Evolutionary conservation across 1,140 invertebrate species (phyloP).

Genomic region (Trinorchestia longiramus): DNA sequence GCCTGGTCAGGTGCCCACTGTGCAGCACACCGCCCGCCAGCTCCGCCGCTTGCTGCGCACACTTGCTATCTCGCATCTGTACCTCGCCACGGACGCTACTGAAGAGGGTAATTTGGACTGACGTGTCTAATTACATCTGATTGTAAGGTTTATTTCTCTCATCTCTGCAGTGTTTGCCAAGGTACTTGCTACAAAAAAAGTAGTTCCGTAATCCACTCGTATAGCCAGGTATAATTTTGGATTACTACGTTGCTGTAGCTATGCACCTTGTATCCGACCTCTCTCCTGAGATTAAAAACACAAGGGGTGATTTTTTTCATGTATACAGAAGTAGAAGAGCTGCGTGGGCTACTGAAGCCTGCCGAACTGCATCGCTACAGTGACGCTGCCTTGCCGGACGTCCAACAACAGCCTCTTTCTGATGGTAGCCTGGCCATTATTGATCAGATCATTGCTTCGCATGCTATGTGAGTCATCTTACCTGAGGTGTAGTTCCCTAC

Average conservation of each 20-base stretch:
- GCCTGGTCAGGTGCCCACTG: conserved; percentile 78
- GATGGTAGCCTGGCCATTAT: conserved; percentile 90
- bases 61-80: conserved; percentile 77
- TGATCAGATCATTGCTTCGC: conserved; percentile 95
- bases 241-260: not conserved
- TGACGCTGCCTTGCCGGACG: conserved; percentile 56
- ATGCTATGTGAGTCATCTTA: conserved; percentile 78
- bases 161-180: too few species aligned
- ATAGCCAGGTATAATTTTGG: not conserved
- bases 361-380: conserved; percentile 79
- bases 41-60: conserved; percentile 76
- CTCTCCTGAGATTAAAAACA: not conserved
- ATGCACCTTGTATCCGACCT: not conserved
- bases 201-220: not conserved
- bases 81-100: conserved; percentile 86
- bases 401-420: conserved; percentile 74
- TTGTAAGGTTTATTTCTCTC: not conserved
- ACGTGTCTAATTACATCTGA: not conserved
- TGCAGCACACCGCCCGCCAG: conserved; percentile 80
- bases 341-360: conserved; percentile 75
- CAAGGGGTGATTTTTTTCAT: not conserved
- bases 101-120: conserved; percentile 69
- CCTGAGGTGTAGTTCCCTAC: not conserved
- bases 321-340: conserved; percentile 78
- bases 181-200: too few species aligned